Evolutionary conservation across 2,888 invertebrate genomes (phyloP).

Genomic region (Drosophila quinaria): DNA sequence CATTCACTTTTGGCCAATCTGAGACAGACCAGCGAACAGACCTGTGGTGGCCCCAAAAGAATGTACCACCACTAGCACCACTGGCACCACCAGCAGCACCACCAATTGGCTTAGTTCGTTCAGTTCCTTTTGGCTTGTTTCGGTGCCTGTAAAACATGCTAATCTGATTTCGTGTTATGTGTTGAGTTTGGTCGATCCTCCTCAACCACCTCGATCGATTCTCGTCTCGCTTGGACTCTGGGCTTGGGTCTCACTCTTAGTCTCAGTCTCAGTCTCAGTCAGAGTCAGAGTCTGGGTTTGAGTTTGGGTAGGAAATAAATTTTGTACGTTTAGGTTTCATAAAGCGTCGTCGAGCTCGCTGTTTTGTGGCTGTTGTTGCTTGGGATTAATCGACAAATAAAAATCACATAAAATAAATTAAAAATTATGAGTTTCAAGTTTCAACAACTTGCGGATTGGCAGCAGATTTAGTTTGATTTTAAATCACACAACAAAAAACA

Average conservation of each 20-base stretch:
- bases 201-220: constrained; percentile 15
- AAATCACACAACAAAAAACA: constrained; percentile 58
- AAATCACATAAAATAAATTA: constrained; percentile 84
- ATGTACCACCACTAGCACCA: constrained; percentile 51
- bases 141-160: constrained; percentile 74
- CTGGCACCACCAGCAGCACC: background rate
- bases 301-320: constrained; percentile 74
- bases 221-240: constrained; percentile 2
- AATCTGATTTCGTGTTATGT: constrained; percentile 81
- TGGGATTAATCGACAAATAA: constrained; percentile 83
- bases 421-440: constrained; percentile 83
- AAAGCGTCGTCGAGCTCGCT: constrained; percentile 72
- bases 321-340: constrained; percentile 80
- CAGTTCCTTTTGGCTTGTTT: constrained; percentile 60
- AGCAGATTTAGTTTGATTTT: constrained; percentile 79
- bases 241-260: background rate
- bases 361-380: constrained; percentile 49
- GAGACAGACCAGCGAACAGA: constrained; percentile 21
- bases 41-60: constrained; percentile 42
- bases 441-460: constrained; percentile 78
- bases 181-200: constrained; percentile 60
- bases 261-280: background rate
- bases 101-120: constrained; percentile 77
- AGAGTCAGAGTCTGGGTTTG: background rate
- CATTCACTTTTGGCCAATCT: constrained; percentile 71